These are phyloP conservation scores for Pangasianodon gigas DNA, from an alignment of 2,113 vertebrate genomes.

Conservation along the genomic window DNA sequence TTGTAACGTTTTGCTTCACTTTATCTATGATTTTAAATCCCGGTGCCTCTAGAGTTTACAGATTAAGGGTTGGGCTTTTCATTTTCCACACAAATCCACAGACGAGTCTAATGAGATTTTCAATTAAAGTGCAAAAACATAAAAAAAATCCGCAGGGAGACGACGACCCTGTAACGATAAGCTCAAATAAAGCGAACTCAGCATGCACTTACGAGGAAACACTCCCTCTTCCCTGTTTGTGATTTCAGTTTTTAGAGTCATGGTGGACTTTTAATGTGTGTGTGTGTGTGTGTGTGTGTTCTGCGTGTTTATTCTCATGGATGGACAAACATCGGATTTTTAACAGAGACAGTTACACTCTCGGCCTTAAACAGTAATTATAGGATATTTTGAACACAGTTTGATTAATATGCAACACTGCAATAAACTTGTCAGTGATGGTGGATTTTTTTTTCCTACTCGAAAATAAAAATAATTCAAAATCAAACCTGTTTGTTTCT, in stretches of 20 bases:
- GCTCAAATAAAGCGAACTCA: background rate
- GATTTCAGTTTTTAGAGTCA: background rate
- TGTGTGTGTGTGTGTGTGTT: background rate
- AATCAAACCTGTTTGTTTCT: slow-evolving; percentile 26
- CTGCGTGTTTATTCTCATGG: slow-evolving; percentile 9
- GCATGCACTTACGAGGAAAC: background rate
- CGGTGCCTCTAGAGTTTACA: background rate
- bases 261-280: background rate
- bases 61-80: background rate
- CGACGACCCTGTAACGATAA: background rate
- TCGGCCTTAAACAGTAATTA: slow-evolving; percentile 69
- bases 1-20: background rate
- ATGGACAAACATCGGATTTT: slow-evolving; percentile 52
- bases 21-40: background rate
- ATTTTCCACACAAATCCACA: background rate
- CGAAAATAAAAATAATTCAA: slow-evolving; percentile 67
- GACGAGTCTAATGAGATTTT: background rate
- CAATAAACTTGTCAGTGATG: slow-evolving; percentile 69
- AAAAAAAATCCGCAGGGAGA: background rate
- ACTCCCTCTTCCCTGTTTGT: background rate
- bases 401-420: slow-evolving; percentile 70
- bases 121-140: background rate
- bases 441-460: slow-evolving; percentile 65
- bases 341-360: slow-evolving; percentile 56
- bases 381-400: slow-evolving; percentile 64